Evolutionary conservation across 2,113 vertebrate genomes (phyloP).

Genomic region (Triplophysa siluroides): DNA sequence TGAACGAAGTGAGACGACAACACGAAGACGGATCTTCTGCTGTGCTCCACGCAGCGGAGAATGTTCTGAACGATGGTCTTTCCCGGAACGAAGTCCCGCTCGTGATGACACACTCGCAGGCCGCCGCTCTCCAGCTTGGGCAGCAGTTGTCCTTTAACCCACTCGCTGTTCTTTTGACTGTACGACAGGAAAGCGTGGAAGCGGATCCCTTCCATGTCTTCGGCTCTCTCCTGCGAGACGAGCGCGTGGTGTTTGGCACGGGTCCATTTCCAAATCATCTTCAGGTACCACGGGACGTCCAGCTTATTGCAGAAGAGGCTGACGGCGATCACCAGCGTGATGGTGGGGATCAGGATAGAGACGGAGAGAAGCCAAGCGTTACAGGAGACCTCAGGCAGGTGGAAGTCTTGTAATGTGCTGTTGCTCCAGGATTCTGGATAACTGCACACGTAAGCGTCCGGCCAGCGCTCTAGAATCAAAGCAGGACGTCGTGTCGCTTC

Average conservation of each 20-base stretch:
- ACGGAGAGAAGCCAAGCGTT: slow-evolving; percentile 70
- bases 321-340: slow-evolving; percentile 57
- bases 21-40: slow-evolving; percentile 86
- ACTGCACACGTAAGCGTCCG: slow-evolving; percentile 75
- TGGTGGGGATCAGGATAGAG: slow-evolving; percentile 68
- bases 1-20: slow-evolving; percentile 88
- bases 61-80: slow-evolving; percentile 90
- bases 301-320: slow-evolving; percentile 73
- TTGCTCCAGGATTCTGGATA: slow-evolving; percentile 75
- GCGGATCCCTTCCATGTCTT: slow-evolving; percentile 61
- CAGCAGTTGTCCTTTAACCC: slow-evolving; percentile 81
- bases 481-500: slow-evolving; percentile 43
- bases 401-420: slow-evolving; percentile 71
- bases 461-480: slow-evolving; percentile 76
- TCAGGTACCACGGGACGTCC: slow-evolving; percentile 84
- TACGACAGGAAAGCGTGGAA: slow-evolving; percentile 92
- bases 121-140: slow-evolving; percentile 78
- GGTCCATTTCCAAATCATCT: slow-evolving; percentile 87
- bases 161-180: slow-evolving; percentile 79
- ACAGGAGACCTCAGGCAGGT: slow-evolving; percentile 75
- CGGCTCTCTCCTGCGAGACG: slow-evolving; percentile 37
- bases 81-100: slow-evolving; percentile 84
- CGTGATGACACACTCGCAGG: slow-evolving; percentile 80
- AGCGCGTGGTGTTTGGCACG: slow-evolving; percentile 76
- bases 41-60: slow-evolving; percentile 84